Evolutionary conservation across 1,140 invertebrate species (phyloP).

Genomic region (Halesus radiatus): DNA sequence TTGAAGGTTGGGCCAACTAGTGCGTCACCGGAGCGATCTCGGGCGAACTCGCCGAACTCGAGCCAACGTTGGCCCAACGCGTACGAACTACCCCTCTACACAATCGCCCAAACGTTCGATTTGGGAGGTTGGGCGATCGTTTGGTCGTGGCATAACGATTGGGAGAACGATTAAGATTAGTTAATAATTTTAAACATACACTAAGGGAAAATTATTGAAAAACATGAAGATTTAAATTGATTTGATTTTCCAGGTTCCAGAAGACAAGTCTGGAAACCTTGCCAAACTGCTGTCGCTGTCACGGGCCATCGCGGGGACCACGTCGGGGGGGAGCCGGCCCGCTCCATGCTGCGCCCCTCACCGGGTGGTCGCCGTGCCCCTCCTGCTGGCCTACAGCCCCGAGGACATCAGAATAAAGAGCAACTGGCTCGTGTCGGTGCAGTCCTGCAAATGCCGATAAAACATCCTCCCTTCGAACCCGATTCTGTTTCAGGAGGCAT

Average conservation of each 20-base stretch:
- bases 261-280: constrained; percentile 28
- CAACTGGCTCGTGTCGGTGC: constrained; percentile 2
- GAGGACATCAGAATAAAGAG: constrained; percentile 21
- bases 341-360: constrained; percentile 43
- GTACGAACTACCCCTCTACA: too few relatives aligned
- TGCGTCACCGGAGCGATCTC: too few relatives aligned
- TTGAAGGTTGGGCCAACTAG: too few relatives aligned
- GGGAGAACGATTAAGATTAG: too few relatives aligned
- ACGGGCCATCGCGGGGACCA: neutral
- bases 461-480: neutral
- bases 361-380: constrained; percentile 4
- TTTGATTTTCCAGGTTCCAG: constrained; percentile 36
- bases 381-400: constrained; percentile 23
- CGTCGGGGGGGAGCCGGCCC: neutral
- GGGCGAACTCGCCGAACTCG: too few relatives aligned
- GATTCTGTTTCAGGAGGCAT: neutral
- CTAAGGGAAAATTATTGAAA: neutral
- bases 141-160: too few relatives aligned
- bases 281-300: constrained; percentile 40
- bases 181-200: too few relatives aligned
- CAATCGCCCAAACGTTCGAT: too few relatives aligned
- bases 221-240: neutral
- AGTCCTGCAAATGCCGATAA: constrained; percentile 34
- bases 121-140: too few relatives aligned
- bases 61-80: too few relatives aligned